Evolutionary conservation across 2,888 invertebrate species (phyloP).

Genomic region (Julus scanicus): DNA sequence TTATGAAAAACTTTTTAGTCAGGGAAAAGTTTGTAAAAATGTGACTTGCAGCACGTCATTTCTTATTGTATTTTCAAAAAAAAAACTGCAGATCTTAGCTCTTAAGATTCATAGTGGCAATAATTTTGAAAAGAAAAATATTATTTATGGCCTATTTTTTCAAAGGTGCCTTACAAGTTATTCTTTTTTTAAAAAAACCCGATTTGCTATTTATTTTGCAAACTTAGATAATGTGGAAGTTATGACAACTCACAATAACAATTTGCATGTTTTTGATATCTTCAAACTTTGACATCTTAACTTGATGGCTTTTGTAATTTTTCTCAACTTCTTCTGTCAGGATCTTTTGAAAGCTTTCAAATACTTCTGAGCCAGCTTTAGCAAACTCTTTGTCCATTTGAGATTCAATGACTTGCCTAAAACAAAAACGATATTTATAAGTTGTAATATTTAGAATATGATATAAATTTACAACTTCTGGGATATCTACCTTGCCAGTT

Average conservation of each 20-base stretch:
- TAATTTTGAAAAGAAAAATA: too few relatives aligned
- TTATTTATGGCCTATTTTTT: too few relatives aligned
- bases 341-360: neutral
- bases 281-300: neutral
- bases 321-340: neutral
- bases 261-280: neutral
- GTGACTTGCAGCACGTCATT: too few relatives aligned
- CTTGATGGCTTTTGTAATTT: neutral
- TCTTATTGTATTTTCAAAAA: too few relatives aligned
- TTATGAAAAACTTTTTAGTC: too few relatives aligned
- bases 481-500: neutral
- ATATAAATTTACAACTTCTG: neutral
- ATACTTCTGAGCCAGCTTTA: neutral
- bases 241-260: neutral
- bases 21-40: too few relatives aligned
- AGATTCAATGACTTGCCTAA: conserved; percentile 1
- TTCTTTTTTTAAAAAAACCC: too few relatives aligned
- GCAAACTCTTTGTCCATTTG: conserved; percentile 31
- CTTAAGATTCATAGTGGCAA: too few relatives aligned
- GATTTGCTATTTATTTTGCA: too few relatives aligned
- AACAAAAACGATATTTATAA: neutral
- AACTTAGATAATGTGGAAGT: neutral
- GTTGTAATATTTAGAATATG: neutral
- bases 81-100: too few relatives aligned
- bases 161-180: too few relatives aligned